Percentiles rank a stretch among this genome's conserved stretches.
These are phyloP conservation scores for Saguinus imperator DNA, from an alignment of 2,113 vertebrate species.

Conservation along the genomic window DNA sequence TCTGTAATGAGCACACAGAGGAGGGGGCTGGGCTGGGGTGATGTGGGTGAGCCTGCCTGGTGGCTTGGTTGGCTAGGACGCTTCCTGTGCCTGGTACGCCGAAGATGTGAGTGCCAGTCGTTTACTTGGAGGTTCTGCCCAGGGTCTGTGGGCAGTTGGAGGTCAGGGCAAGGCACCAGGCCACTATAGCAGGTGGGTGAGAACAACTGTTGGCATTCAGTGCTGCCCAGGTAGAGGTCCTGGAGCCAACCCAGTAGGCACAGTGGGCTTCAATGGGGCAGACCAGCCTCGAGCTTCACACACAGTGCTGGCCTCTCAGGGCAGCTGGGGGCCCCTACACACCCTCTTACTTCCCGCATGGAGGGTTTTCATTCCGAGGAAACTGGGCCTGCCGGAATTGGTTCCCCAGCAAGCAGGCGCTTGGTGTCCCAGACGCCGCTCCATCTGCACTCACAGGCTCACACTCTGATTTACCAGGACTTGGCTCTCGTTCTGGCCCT, in stretches of 20 bases:
- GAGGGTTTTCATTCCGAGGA: background rate
- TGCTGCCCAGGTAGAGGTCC: background rate
- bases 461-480: rapidly evolving
- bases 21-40: background rate
- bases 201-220: rapidly evolving
- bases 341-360: background rate
- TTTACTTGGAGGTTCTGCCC: background rate
- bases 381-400: rapidly evolving
- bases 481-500: too few species aligned
- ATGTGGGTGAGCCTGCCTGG: background rate
- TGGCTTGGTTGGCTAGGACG: background rate
- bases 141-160: too few species aligned
- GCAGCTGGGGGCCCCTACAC: too few species aligned
- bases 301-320: background rate
- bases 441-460: background rate
- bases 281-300: background rate
- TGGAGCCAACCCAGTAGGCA: background rate
- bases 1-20: background rate
- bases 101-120: rapidly evolving
- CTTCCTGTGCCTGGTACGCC: background rate
- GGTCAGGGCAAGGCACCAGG: background rate
- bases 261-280: background rate
- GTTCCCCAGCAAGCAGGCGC: background rate
- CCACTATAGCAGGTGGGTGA: background rate
- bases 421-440: rapidly evolving